Percentiles rank a stretch among this genome's conserved stretches.
Conservation (phyloP, 2,888 invertebrate species). For the Congeria kusceri region DNA sequence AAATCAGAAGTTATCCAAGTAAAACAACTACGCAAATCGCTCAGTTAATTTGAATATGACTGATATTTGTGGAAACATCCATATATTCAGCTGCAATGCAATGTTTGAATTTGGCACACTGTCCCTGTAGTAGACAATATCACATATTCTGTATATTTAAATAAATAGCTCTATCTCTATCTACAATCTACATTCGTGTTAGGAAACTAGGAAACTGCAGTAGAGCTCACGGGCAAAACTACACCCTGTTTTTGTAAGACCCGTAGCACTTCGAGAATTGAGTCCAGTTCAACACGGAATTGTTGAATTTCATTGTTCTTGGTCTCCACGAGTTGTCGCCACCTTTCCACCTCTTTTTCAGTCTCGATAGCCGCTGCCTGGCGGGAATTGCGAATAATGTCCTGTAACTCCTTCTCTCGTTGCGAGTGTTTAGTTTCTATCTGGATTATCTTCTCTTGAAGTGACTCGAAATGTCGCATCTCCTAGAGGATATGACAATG, state of each 20-base stretch:
- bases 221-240: constrained; percentile 74
- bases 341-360: constrained; percentile 78
- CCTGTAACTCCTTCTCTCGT: constrained; percentile 81
- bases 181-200: too few relatives aligned
- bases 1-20: too few relatives aligned
- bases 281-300: constrained; percentile 83
- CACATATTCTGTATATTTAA: background rate
- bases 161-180: constrained; percentile 9
- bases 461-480: constrained; percentile 83
- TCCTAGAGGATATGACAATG: constrained; percentile 71
- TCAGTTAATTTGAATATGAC: too few relatives aligned
- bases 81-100: too few relatives aligned
- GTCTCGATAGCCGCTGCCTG: constrained; percentile 73
- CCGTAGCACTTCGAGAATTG: constrained; percentile 82
- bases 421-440: constrained; percentile 80
- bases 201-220: constrained; percentile 48
- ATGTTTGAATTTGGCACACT: too few relatives aligned
- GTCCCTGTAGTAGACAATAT: too few relatives aligned
- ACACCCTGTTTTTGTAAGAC: constrained; percentile 84
- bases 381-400: constrained; percentile 76
- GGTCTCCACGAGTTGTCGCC: constrained; percentile 80
- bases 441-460: constrained; percentile 81
- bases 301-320: constrained; percentile 83
- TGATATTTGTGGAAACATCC: too few relatives aligned
- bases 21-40: too few relatives aligned